Evolutionary conservation across 1,140 invertebrate species (phyloP), one percentile per base, ranked within the genome.

Genomic region (Hesperophylax magnus): DNA sequence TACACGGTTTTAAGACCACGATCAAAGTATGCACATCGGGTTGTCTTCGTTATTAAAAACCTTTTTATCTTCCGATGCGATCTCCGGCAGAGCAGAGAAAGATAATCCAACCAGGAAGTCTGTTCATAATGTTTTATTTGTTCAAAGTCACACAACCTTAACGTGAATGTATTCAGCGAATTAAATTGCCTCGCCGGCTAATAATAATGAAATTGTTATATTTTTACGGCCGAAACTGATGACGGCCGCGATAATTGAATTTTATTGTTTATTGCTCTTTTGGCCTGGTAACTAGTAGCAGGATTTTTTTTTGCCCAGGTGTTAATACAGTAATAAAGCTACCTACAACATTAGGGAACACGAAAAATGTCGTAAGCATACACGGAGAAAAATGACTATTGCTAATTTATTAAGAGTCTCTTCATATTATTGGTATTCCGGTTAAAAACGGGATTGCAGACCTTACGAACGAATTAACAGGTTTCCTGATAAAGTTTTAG

Each of bases 31-130:
- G 65, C 65, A 17, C 65, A 39, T n/a, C 24, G 31, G 31, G 34
- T 69, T 69, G 58, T 69, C 65, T 69, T 69, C 65, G 39, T 69
- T 69, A 69, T 69, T 69, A 39, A 39, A 69, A 47, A 31, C 18
- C 65, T 47, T 69, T 69, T 54, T 54, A 72, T 72, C 69, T 24
- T 14, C 20, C 69, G 69, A 67, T 67, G 24, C 31, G 63, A 54
- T 53, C 47, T 54, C 69, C 11, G 47, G 69, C 69, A 22, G 39
- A 20, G 69, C 69, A 52, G 39, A 20, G 34, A 47, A 69, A 22
- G 69, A 72, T 72, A 53, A 72, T 53, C 69, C 52, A 20, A 72
- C 69, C 69, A 72, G 69, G 69, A 72, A 72, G 69, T 72, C 63
- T 22, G 39, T 24, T 72, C 69, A 20, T 53, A 72, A 54, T 72